Conservation (phyloP, 2,888 invertebrate species). For the Erpobdella octoculata region DNA sequence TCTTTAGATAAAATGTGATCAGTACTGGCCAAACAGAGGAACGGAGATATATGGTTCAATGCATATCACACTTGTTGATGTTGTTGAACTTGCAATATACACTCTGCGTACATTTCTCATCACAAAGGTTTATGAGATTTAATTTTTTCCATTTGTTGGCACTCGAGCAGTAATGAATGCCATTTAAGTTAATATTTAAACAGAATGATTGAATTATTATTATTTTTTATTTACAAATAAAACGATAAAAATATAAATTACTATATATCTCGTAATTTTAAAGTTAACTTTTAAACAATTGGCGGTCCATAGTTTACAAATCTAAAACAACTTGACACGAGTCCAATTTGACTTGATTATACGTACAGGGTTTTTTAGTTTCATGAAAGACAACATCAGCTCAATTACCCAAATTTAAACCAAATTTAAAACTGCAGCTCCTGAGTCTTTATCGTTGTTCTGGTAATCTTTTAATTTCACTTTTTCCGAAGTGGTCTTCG, state of each 20-base stretch:
- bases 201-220: neutral
- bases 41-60: conserved; percentile 90
- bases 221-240: neutral
- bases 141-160: neutral
- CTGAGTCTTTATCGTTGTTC: neutral
- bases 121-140: conserved; percentile 40
- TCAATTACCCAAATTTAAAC: neutral
- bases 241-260: too few species aligned
- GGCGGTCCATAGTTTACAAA: too few species aligned
- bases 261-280: too few species aligned
- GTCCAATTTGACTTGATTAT: too few species aligned
- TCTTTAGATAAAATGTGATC: conserved; percentile 62
- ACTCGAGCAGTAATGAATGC: neutral
- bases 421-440: neutral
- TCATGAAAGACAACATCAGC: too few species aligned
- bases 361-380: too few species aligned
- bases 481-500: neutral
- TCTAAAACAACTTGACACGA: too few species aligned
- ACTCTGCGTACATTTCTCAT: conserved; percentile 81
- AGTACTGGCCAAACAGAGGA: conserved; percentile 91
- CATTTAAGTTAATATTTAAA: neutral
- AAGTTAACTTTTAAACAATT: too few species aligned
- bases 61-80: conserved; percentile 84
- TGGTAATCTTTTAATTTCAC: neutral
- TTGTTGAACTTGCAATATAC: conserved; percentile 92